Base-by-base conservation (phyloP, 37 sponge, comb jelly and placozoan species). In the Cliona cf. orientalis region DNA sequence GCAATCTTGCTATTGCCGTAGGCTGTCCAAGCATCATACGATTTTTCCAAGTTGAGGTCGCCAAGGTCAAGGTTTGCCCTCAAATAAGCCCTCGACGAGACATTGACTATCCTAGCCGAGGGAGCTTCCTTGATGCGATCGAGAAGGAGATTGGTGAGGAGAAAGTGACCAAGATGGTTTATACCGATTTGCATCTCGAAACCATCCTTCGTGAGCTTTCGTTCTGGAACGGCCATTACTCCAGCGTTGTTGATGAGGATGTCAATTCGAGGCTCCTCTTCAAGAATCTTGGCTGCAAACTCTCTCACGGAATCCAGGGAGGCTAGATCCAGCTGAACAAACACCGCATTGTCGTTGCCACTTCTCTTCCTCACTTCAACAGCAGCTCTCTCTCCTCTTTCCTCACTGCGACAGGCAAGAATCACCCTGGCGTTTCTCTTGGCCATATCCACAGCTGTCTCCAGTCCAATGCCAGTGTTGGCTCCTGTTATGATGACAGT, bases 221-320 rank as follows among this genome's bases (percentile, higher is more conserved):
- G 36, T 25, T 60, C 21, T 68, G 86, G 58, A 42, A 53, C 62
- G 32, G 32, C 19, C 79, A 89, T 81, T 4, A 85, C 78, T 0
- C 95, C 95, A 39, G 95, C 95, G 80, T 95, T 94, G 85, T 94
- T 90, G 60, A 90, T 84, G 19, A 94, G 82, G 29, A 94, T 75
- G 58, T 94, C 76, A 34, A 94, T 73, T 2, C 68, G 62, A 21
- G 58, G 14, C 31, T 94, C 96, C 9, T 68, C 76, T 28, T 76
- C 61, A 44, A 85, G 57, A 35, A 97, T 63, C 34, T 58, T 55
- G 5, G 73, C 73, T 42, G 85, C 70, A 76, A 94, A 97, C 44
- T 89, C 69, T 42, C 88, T 69, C 1, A 97, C 87, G 22, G 95
- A 94, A 0, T 38, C 40, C 25, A 88, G 44, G 46, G 84, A 85